Conservation (phyloP, 2,113 vertebrate genomes). For the Carollia perspicillata region DNA sequence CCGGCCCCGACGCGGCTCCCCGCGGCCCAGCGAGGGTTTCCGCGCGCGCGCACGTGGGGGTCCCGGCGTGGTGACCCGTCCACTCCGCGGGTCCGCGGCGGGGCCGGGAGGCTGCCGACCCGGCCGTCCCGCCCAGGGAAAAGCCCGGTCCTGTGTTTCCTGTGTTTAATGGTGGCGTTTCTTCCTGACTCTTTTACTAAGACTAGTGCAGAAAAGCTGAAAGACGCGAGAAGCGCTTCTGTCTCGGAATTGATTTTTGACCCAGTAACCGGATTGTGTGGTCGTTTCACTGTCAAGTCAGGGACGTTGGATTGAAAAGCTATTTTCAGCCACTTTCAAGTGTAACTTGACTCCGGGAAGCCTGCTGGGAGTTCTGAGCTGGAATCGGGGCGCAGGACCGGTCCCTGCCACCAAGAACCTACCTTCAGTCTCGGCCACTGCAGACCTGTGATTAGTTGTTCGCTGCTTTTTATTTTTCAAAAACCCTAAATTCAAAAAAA, state of each 20-base stretch:
- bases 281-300: background rate
- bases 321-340: conserved; percentile 26
- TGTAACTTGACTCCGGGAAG: conserved; percentile 12
- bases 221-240: background rate
- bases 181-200: background rate
- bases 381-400: background rate
- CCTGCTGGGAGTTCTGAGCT: conserved; percentile 27
- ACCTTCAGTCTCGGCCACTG: background rate
- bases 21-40: background rate
- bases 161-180: background rate
- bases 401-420: background rate
- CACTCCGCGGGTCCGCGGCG: background rate
- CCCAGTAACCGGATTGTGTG: background rate
- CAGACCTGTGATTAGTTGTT: background rate
- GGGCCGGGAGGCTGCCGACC: background rate
- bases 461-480: background rate
- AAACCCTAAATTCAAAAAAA: background rate
- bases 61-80: background rate
- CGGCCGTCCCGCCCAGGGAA: background rate
- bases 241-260: conserved; percentile 45
- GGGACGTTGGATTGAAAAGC: background rate
- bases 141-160: background rate
- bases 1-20: background rate
- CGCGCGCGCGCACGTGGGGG: background rate
- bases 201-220: background rate